Conservation (phyloP, 2,888 invertebrate genomes). For the Bellardia bayeri region DNA sequence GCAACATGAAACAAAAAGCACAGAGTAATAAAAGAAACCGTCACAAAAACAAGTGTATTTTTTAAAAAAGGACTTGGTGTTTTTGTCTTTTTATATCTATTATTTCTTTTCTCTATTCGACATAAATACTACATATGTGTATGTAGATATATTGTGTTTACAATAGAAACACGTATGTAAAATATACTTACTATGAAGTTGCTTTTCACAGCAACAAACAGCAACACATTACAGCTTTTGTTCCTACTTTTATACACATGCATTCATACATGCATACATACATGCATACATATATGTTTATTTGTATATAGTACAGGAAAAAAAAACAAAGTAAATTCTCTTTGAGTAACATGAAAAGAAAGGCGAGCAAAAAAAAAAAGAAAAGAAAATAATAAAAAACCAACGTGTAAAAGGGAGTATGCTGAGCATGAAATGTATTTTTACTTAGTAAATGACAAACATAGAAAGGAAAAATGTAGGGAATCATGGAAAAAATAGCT, state of each 20-base stretch:
- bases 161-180: slow-evolving; percentile 20
- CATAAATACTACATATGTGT: too few relatives aligned
- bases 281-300: too few relatives aligned
- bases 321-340: slow-evolving; percentile 22
- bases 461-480: slow-evolving; percentile 12
- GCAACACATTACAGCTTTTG: slow-evolving; percentile 26
- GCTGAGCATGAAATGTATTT: slow-evolving; percentile 40
- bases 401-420: neutral
- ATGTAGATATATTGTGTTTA: neutral
- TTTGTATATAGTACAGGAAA: too few relatives aligned
- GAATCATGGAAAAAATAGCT: neutral
- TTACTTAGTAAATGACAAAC: slow-evolving; percentile 17
- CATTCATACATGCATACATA: too few relatives aligned
- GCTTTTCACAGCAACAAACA: neutral
- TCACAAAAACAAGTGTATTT: slow-evolving; percentile 11
- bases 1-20: slow-evolving; percentile 11
- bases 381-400: slow-evolving; percentile 7
- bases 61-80: slow-evolving; percentile 21
- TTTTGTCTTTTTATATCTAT: slow-evolving; percentile 9
- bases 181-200: neutral
- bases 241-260: neutral
- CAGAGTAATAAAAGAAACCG: slow-evolving; percentile 2
- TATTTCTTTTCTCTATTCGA: neutral
- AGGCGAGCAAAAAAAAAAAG: too few relatives aligned
- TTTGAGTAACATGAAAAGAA: slow-evolving; percentile 23